These are phyloP conservation scores for Parazoanthus atlanticus DNA, from an alignment of 92 coral and sea anemone species.

Conservation along the genomic window DNA sequence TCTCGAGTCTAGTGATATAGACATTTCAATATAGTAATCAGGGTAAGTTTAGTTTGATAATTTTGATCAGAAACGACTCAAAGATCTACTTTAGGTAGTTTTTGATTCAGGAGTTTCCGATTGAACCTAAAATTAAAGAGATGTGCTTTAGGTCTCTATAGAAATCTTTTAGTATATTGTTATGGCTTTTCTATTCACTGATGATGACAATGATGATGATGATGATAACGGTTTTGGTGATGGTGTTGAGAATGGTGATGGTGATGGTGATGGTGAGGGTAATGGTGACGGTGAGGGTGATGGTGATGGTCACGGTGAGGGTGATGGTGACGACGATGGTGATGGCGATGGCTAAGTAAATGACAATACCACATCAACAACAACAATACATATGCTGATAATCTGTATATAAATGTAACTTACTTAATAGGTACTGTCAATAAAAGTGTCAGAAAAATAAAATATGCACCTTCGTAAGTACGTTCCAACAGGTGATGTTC, in stretches of 20 bases:
- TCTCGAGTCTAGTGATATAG: background rate
- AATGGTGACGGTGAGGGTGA: background rate
- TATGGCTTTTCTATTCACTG: too few species aligned
- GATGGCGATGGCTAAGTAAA: background rate
- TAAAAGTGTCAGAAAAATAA: too few species aligned
- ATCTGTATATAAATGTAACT: background rate
- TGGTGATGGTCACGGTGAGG: background rate
- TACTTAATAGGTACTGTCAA: background rate
- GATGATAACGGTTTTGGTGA: too few species aligned
- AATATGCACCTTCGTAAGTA: background rate
- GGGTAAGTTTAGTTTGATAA: background rate
- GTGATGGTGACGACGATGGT: background rate
- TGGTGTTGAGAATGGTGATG: background rate
- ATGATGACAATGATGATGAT: too few species aligned
- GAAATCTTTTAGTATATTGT: too few species aligned
- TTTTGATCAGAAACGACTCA: too few species aligned
- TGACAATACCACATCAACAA: background rate
- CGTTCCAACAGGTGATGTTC: slow-evolving; percentile 15
- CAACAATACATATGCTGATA: background rate
- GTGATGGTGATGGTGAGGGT: background rate
- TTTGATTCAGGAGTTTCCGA: too few species aligned
- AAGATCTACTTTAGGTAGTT: too few species aligned
- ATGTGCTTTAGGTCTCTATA: too few species aligned
- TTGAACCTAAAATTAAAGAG: too few species aligned
- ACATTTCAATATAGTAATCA: background rate